Evolutionary conservation across 2,113 vertebrate genomes (phyloP), one percentile per base, ranked within the genome.

Genomic region (Gadus chalcogrammus): DNA sequence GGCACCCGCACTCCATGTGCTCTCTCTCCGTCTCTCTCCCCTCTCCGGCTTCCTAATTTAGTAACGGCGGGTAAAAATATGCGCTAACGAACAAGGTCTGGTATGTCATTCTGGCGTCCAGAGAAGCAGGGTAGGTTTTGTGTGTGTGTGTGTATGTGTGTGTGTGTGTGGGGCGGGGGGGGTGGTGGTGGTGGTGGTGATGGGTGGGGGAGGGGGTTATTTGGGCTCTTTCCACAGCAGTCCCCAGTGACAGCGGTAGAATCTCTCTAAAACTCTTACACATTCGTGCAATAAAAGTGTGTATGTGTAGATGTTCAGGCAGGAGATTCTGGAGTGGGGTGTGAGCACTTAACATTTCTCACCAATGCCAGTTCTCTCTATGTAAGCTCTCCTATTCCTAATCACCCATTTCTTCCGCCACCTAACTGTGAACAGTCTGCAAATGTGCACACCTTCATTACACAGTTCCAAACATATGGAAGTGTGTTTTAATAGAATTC

Each of bases 51-150:
- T 94, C 94, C 94, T 96, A 95, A 95, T 97, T 97, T 96, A 97
- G 95, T 95, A 96, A 95, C 94, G 92, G 73, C 89, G 91, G 89
- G 89, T 94, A 93, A 94, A 96, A 94, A 95, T 94, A 92, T 91
- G 92, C 89, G 76, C 90, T 89, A 93, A 92, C 90, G 79, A 92
- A 94, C 82, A 92, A 93, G 94, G 93, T 93, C 94, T 93, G 94
- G 93, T 94, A 94, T 93, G 91, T 92, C 84, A 94, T 94, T 94
- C 93, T 81, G 85, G 84, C 81, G 81, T 95, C 94, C 95, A 95
- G 92, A 82, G 80, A 79, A 79, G 82, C 70, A 76, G 79, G 81
- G 81, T 48, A 11, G 92, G 81, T 48, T 42, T 24, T 24, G 24
- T 24, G 24, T 24, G 24, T 24, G 24, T 24, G 24, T 24, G 17